phyloP scores from a whole-genome alignment of 1,140 invertebrate genomes.

The Drosophila tropicalis region DNA sequence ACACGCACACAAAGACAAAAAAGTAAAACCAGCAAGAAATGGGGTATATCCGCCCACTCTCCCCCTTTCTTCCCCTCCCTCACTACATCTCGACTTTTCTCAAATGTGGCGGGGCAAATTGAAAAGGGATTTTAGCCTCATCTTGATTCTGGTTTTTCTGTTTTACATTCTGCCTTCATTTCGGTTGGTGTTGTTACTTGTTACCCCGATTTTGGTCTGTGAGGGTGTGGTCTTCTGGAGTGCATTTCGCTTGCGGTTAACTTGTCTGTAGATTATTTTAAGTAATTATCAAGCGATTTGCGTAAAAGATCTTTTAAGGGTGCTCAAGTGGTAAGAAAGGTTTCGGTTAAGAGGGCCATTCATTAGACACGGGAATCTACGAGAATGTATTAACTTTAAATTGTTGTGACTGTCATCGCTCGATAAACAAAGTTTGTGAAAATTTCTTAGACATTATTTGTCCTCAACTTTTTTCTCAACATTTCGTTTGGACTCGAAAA shows the following conservation, averaged over 20 bases:
- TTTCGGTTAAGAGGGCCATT: slow-evolving; percentile 38
- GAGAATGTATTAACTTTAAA: slow-evolving; percentile 46
- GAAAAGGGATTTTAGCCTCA: slow-evolving; percentile 65
- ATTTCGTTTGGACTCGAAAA: no score
- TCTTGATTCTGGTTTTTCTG: slow-evolving; percentile 40
- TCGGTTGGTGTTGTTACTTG: slow-evolving; percentile 33
- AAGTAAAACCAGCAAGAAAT: slow-evolving; percentile 21
- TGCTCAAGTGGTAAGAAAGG: slow-evolving; percentile 52
- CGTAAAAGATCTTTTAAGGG: slow-evolving; percentile 66
- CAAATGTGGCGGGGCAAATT: slow-evolving; percentile 63
- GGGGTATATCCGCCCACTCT: neutral
- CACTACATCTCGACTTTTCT: neutral
- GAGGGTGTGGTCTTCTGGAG: slow-evolving; percentile 48
- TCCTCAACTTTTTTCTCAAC: no score
- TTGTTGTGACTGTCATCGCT: slow-evolving; percentile 33
- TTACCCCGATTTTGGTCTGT: slow-evolving; percentile 34
- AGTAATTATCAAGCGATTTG: slow-evolving; percentile 80
- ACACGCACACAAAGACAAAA: slow-evolving; percentile 46
- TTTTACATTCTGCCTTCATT: slow-evolving; percentile 38
- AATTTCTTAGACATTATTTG: no score
- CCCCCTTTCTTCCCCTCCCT: neutral
- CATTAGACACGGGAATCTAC: slow-evolving; percentile 69
- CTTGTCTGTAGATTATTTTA: slow-evolving; percentile 76
- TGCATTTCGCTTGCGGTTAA: slow-evolving; percentile 54
- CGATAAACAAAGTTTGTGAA: neutral